Evolutionary conservation across 2,113 vertebrate genomes (phyloP).

Genomic region (Apeltes quadracus): DNA sequence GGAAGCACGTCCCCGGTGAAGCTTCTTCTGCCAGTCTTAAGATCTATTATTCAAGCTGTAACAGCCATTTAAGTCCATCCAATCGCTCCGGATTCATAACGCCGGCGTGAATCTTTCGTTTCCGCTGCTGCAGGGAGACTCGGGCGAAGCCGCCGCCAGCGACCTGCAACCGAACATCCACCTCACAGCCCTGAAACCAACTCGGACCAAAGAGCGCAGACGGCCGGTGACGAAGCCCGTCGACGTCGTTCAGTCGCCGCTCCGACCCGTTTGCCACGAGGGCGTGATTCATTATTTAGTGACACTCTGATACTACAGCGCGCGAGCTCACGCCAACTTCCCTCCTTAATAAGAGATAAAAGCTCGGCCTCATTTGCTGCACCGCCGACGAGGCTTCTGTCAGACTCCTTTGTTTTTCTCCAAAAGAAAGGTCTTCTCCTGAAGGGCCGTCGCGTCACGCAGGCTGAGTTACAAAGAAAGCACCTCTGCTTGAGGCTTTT

Average conservation of each 20-base stretch:
- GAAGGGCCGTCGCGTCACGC: neutral
- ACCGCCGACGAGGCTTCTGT: neutral
- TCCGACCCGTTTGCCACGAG: slow-evolving; percentile 37
- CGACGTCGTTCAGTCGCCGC: slow-evolving; percentile 7
- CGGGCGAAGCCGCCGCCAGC: slow-evolving; percentile 5
- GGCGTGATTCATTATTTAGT: slow-evolving; percentile 71
- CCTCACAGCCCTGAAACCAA: neutral
- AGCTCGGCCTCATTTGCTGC: neutral
- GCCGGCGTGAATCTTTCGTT: neutral
- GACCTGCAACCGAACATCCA: slow-evolving; percentile 23
- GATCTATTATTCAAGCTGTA: slow-evolving; percentile 12
- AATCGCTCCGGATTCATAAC: slow-evolving; percentile 2
- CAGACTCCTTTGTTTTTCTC: neutral
- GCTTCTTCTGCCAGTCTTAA: neutral
- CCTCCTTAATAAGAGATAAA: neutral
- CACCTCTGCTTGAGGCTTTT: neutral
- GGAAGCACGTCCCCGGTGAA: neutral
- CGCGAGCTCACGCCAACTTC: slow-evolving; percentile 7
- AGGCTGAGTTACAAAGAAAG: neutral
- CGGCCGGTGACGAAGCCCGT: slow-evolving; percentile 18
- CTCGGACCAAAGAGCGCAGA: neutral
- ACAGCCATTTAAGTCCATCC: neutral
- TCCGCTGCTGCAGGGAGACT: neutral
- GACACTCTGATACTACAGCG: too few species aligned
- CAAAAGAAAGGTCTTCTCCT: neutral